phyloP scores from a whole-genome alignment of 35 echinoderm and acorn worm genomes.

The Heliocidaris tuberculata region DNA sequence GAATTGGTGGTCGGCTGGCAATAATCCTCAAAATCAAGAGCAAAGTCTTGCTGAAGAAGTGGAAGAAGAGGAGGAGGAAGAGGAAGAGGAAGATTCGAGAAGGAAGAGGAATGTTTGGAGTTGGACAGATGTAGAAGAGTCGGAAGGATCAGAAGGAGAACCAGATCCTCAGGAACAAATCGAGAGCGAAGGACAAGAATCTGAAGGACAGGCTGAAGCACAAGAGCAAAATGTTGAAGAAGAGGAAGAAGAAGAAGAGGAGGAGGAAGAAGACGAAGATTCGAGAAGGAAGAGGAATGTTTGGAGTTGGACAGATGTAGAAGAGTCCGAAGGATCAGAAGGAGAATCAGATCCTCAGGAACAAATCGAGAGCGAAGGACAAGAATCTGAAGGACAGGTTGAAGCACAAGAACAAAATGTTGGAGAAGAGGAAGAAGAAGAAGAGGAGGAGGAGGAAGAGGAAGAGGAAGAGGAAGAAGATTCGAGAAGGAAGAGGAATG shows the following conservation, averaged over 20 bases:
- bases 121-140: no score
- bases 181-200: no score
- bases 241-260: not conserved
- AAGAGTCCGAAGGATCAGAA: not conserved
- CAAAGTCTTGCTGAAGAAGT: not conserved
- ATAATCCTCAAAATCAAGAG: not conserved
- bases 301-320: not conserved
- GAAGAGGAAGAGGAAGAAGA: no score
- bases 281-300: not conserved
- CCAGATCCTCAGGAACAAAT: no score
- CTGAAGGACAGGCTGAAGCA: no score
- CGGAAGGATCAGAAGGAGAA: no score
- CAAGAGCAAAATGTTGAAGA: no score
- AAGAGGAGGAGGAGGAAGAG: no score
- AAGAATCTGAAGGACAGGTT: no score
- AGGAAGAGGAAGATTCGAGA: not conserved
- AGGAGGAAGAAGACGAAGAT: not conserved
- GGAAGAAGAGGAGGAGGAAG: conserved; percentile 8
- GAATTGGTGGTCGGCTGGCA: not conserved
- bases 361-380: no score
- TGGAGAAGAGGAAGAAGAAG: no score
- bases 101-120: not conserved
- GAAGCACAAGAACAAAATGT: no score
- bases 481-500: not conserved
- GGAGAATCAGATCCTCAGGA: not conserved